A percentile compares a stretch with the other conserved stretches of the same genome.
Conservation (phyloP, 2,888 invertebrate genomes). For the Mesochorus sp. region DNA sequence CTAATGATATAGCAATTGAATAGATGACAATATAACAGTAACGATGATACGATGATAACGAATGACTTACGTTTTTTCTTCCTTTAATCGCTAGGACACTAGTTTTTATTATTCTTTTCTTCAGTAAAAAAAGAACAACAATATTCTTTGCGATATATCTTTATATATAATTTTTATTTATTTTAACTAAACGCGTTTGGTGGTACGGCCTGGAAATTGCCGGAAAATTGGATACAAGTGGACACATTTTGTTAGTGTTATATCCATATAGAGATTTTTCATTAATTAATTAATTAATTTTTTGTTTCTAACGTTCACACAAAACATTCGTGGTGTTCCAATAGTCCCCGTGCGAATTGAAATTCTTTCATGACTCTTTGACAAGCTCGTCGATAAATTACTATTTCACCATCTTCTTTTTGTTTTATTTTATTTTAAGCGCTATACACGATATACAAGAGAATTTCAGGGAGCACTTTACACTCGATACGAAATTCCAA, state of each 20-base stretch:
- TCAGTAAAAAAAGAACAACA: background rate
- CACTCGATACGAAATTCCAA: conserved; percentile 4
- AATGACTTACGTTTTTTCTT: conserved; percentile 38
- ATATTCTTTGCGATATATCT: conserved; percentile 18
- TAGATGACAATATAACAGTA: conserved; percentile 42
- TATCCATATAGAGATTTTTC: background rate
- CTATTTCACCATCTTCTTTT: conserved; percentile 12
- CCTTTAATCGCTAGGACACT: background rate
- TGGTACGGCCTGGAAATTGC: conserved; percentile 34
- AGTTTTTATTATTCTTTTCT: background rate
- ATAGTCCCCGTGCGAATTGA: background rate
- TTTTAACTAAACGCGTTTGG: background rate
- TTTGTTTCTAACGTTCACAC: background rate
- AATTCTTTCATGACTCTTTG: conserved; percentile 5
- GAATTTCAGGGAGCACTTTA: background rate
- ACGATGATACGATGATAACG: conserved; percentile 55
- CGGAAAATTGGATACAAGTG: conserved; percentile 20
- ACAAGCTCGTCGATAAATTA: conserved; percentile 20
- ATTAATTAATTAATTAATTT: background rate
- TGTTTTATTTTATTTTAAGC: background rate
- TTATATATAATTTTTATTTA: conserved; percentile 4
- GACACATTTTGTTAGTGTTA: conserved; percentile 15
- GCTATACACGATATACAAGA: conserved; percentile 2
- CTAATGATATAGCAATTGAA: conserved; percentile 33
- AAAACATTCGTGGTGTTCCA: background rate